Conservation (phyloP, 2,797 vertebrate species). For the Trachurus trachurus region DNA sequence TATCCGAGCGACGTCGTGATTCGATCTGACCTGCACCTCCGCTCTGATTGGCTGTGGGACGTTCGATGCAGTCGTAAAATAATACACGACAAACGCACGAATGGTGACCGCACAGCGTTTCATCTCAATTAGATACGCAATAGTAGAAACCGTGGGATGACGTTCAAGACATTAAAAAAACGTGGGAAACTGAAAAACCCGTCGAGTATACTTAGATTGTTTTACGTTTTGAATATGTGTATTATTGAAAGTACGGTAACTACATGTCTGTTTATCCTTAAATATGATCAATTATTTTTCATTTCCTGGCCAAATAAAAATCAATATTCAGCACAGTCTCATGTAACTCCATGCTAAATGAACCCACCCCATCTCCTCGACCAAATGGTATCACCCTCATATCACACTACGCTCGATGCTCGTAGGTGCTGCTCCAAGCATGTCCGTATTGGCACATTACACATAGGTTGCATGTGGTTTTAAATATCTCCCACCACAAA, state of each 20-base stretch:
- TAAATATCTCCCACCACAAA: background rate
- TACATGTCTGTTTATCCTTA: background rate
- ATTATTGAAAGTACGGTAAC: background rate
- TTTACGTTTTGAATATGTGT: background rate
- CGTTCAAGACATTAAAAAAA: background rate
- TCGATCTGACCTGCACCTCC: constrained; percentile 17
- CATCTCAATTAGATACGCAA: background rate
- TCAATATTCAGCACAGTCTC: background rate
- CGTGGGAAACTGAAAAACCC: too few relatives aligned
- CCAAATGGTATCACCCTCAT: constrained; percentile 49
- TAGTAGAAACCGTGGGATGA: background rate
- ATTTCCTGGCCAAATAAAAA: background rate
- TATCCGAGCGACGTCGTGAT: constrained; percentile 8
- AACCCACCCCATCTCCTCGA: constrained; percentile 21
- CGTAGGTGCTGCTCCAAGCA: constrained; percentile 10
- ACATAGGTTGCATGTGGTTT: background rate
- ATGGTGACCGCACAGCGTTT: background rate
- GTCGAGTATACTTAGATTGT: background rate
- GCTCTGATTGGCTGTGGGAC: constrained; percentile 53
- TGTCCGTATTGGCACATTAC: constrained; percentile 16
- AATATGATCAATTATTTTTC: background rate
- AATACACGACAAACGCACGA: background rate
- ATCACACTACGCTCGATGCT: constrained; percentile 12
- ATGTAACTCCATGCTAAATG: background rate
- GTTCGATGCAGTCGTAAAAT: background rate